phyloP scores from a whole-genome alignment of 2,113 vertebrate species.

The Phylloscopus whistleri region DNA sequence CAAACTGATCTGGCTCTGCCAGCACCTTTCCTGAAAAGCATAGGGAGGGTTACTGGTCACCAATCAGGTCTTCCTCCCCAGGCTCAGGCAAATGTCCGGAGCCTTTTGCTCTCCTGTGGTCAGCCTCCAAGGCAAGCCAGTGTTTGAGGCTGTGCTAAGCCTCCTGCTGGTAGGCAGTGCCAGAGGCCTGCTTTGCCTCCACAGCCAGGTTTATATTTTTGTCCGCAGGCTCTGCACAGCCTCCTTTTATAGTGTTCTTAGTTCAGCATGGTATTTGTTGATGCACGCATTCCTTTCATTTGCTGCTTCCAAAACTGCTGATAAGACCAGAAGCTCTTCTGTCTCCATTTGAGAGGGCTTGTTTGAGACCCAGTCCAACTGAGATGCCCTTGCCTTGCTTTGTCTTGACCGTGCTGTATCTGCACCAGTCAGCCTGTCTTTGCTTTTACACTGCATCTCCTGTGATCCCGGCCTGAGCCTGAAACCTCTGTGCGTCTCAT shows the following conservation, averaged over 20 bases:
- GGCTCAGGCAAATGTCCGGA: background rate
- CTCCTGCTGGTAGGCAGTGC: background rate
- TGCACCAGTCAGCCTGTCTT: background rate
- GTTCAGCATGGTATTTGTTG: background rate
- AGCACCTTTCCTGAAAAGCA: background rate
- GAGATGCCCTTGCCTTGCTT: background rate
- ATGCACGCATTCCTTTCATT: background rate
- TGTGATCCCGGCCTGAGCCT: background rate
- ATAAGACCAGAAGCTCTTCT: background rate
- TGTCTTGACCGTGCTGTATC: accelerated
- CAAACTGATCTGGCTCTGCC: background rate
- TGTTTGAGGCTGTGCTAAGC: background rate
- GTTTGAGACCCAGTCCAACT: background rate
- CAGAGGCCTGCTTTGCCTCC: background rate
- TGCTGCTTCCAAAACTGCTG: background rate
- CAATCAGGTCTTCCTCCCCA: background rate
- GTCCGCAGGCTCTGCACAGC: background rate
- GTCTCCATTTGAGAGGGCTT: background rate
- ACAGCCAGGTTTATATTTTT: constrained; percentile 25
- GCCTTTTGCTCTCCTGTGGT: background rate
- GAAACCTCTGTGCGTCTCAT: background rate
- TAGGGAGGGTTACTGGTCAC: background rate
- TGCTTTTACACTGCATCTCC: background rate
- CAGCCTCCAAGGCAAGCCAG: background rate
- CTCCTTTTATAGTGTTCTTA: constrained; percentile 36